phyloP scores from a whole-genome alignment of 1,140 invertebrate species.

The Drosophila sturtevanti region DNA sequence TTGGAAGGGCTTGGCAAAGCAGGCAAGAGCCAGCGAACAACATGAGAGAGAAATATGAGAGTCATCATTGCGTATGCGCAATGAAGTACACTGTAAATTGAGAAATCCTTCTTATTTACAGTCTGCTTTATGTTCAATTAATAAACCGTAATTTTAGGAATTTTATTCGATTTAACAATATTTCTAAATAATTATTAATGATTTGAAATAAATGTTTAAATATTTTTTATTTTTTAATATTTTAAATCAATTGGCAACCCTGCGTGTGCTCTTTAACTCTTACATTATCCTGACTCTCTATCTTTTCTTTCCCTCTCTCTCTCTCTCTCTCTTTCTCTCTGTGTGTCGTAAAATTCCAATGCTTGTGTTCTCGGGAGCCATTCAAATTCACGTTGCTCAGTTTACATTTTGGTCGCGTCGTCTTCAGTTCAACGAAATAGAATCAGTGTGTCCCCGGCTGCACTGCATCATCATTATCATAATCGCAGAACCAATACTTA shows the following conservation, averaged over 20 bases:
- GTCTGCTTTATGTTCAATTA: too few relatives aligned
- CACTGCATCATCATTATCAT: conserved; percentile 47
- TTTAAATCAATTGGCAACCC: not conserved
- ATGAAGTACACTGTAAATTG: conserved; percentile 46
- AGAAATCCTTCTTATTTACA: not conserved
- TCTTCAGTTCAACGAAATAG: conserved; percentile 53
- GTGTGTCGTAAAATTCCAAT: conserved; percentile 71
- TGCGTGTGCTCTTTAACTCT: not conserved
- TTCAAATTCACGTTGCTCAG: conserved; percentile 49
- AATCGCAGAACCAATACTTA: conserved; percentile 46
- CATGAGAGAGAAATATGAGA: not conserved
- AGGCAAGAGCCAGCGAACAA: conserved; percentile 4
- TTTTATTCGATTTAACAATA: too few relatives aligned
- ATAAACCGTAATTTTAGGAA: too few relatives aligned
- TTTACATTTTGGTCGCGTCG: conserved; percentile 76
- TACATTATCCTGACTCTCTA: conserved; percentile 12
- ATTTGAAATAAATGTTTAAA: too few relatives aligned
- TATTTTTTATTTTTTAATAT: too few relatives aligned
- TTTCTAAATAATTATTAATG: too few relatives aligned
- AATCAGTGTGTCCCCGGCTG: conserved; percentile 52
- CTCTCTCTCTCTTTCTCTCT: conserved; percentile 42
- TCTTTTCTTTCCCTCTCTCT: conserved; percentile 20
- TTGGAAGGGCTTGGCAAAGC: conserved; percentile 46
- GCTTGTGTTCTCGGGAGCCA: conserved; percentile 38
- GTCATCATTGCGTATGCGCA: conserved; percentile 64